Percentiles rank a stretch among this genome's conserved stretches.
phyloP scores from a whole-genome alignment of 2,797 vertebrate species.

The Tadarida brasiliensis region DNA sequence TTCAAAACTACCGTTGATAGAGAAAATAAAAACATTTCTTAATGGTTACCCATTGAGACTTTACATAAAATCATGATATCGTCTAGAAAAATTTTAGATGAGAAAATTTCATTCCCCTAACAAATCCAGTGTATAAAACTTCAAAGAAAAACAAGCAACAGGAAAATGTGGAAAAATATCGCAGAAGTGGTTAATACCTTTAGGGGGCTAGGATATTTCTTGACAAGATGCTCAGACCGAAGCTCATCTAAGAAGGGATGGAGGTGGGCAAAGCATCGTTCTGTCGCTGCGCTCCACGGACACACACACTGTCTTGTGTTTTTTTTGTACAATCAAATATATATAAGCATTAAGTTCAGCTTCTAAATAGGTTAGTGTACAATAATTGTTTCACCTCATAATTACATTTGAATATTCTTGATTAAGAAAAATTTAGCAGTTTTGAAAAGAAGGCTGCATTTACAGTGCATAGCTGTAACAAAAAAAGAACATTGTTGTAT shows the following conservation, averaged over 20 bases:
- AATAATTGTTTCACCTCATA: constrained; percentile 94
- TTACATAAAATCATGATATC: constrained; percentile 94
- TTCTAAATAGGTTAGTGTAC: constrained; percentile 97
- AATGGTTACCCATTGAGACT: constrained; percentile 91
- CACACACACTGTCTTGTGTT: constrained; percentile 87
- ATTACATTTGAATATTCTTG: constrained; percentile 98
- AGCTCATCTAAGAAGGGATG: constrained; percentile 88
- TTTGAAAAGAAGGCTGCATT: constrained; percentile 99
- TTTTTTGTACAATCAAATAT: constrained; percentile 97
- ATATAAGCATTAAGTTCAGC: constrained; percentile 93
- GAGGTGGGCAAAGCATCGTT: constrained; percentile 86
- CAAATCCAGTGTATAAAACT: constrained; percentile 91
- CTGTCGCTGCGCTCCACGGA: constrained; percentile 88
- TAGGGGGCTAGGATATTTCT: constrained; percentile 85
- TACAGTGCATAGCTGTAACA: constrained; percentile 99
- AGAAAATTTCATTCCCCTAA: constrained; percentile 90
- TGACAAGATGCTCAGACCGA: constrained; percentile 86
- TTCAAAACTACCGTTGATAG: constrained; percentile 90
- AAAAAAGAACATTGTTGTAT: constrained; percentile 96
- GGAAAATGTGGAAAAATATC: constrained; percentile 92
- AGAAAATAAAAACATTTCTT: constrained; percentile 91
- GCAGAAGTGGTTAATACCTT: constrained; percentile 90
- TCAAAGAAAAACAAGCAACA: constrained; percentile 92
- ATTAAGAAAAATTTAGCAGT: constrained; percentile 97
- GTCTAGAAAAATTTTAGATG: constrained; percentile 91